Evolutionary conservation across 2,797 vertebrate species (phyloP).

Genomic region (Myotis pilosus): DNA sequence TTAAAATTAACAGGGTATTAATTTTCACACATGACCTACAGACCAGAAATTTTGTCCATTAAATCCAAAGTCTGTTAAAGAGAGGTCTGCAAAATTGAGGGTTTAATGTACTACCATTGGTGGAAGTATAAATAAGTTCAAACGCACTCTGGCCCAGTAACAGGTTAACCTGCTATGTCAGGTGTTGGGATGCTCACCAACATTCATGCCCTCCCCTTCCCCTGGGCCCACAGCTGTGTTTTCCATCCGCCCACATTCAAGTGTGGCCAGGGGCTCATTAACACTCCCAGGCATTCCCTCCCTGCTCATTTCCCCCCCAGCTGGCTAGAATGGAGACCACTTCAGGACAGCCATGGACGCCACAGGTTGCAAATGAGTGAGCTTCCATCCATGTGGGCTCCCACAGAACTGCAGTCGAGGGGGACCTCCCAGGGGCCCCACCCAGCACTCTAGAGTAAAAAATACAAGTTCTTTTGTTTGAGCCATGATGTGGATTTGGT

Average conservation of each 20-base stretch:
- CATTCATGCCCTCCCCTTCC: neutral
- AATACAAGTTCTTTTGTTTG: neutral
- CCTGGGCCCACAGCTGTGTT: neutral
- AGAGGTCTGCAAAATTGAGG: no score
- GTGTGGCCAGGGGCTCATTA: rapidly evolving
- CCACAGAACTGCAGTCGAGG: neutral
- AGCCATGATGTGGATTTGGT: neutral
- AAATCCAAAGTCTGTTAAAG: no score
- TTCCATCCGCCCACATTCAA: neutral
- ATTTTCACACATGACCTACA: no score
- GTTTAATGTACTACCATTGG: no score
- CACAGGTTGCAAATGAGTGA: neutral
- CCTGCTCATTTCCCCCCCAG: neutral
- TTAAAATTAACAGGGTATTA: no score
- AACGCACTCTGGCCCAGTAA: neutral
- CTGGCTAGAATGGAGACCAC: neutral
- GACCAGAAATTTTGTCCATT: no score
- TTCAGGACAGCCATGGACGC: neutral
- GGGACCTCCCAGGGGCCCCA: neutral
- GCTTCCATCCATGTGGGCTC: neutral
- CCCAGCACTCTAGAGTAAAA: neutral
- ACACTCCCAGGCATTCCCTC: neutral
- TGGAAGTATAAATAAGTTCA: neutral
- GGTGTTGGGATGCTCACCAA: neutral
- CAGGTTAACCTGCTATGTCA: neutral